A percentile compares a stretch with the other conserved stretches of the same genome.
phyloP scores from a whole-genome alignment of 2,113 vertebrate genomes.

The Odocoileus hemionus region DNA sequence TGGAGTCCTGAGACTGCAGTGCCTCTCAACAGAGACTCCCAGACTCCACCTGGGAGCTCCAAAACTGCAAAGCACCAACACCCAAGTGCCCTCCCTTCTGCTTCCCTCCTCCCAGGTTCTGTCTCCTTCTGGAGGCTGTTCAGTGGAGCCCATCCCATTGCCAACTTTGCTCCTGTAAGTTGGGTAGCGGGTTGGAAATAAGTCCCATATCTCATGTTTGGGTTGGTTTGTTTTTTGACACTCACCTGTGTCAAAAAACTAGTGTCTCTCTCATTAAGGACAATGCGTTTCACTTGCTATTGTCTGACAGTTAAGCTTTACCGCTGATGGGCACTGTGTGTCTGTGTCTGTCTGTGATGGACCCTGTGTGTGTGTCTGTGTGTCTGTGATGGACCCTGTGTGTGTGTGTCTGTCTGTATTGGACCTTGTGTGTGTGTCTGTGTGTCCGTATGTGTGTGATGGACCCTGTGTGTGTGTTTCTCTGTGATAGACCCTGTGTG shows the following conservation, averaged over 20 bases:
- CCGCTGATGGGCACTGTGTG: not conserved
- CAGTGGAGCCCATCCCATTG: conserved; percentile 64
- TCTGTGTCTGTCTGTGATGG: not conserved
- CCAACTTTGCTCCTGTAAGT: conserved; percentile 82
- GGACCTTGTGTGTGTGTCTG: accelerated
- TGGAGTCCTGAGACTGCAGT: not conserved
- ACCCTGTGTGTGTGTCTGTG: not conserved
- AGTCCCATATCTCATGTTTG: not conserved
- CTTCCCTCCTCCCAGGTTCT: conserved; percentile 56
- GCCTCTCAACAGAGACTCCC: not conserved
- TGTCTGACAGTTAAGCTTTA: not conserved
- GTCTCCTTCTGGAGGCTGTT: conserved; percentile 82
- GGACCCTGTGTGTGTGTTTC: not conserved
- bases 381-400: not conserved
- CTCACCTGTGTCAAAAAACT: not conserved
- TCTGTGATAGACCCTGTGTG: not conserved
- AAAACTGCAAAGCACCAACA: accelerated
- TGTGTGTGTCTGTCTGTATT: not conserved
- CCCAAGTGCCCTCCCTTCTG: accelerated
- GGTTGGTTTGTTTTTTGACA: not conserved
- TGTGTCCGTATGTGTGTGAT: not conserved
- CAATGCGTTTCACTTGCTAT: not conserved
- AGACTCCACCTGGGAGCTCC: not conserved
- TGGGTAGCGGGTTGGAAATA: not conserved
- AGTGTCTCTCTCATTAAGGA: not conserved